phyloP scores from a whole-genome alignment of 2,797 vertebrate genomes.

The Coranthus polyacanthus region DNA sequence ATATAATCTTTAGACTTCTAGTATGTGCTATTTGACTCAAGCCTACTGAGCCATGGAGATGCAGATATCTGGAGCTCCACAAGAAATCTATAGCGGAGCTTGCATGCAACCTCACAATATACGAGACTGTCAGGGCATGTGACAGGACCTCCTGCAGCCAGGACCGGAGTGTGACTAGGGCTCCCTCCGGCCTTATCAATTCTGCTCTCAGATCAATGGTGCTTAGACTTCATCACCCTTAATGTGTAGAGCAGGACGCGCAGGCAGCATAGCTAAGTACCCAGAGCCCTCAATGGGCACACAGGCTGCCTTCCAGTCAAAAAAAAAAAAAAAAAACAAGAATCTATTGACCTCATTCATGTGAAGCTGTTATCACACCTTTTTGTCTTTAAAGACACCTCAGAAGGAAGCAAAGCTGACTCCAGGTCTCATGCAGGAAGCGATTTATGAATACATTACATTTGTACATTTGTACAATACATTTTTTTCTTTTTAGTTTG shows the following conservation, averaged over 20 bases:
- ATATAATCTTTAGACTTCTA: constrained; percentile 10
- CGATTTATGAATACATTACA: too few relatives aligned
- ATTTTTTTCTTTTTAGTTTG: too few relatives aligned
- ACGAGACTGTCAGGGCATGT: constrained; percentile 54
- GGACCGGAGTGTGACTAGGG: constrained; percentile 67
- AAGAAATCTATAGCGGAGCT: constrained; percentile 51
- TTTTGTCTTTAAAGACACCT: constrained; percentile 1
- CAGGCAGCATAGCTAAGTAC: constrained; percentile 70
- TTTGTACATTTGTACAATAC: too few relatives aligned
- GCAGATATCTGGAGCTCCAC: constrained; percentile 46
- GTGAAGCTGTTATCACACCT: not conserved
- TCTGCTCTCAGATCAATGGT: constrained; percentile 74
- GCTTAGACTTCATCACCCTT: constrained; percentile 75
- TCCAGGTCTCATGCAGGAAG: too few relatives aligned
- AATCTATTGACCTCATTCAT: not conserved
- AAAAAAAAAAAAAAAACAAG: constrained; percentile 34
- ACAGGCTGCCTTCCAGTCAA: constrained; percentile 43
- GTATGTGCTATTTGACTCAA: constrained; percentile 24
- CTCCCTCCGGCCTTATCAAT: constrained; percentile 77
- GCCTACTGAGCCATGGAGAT: constrained; percentile 43
- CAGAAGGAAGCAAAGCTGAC: not conserved
- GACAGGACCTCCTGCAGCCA: constrained; percentile 65
- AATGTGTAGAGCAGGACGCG: constrained; percentile 65
- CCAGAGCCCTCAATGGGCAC: constrained; percentile 49
- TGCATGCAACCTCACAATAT: constrained; percentile 47